Evolutionary conservation across 2,797 vertebrate species (phyloP), one percentile per base, ranked within the genome.

Genomic region (Oreortyx pictus): DNA sequence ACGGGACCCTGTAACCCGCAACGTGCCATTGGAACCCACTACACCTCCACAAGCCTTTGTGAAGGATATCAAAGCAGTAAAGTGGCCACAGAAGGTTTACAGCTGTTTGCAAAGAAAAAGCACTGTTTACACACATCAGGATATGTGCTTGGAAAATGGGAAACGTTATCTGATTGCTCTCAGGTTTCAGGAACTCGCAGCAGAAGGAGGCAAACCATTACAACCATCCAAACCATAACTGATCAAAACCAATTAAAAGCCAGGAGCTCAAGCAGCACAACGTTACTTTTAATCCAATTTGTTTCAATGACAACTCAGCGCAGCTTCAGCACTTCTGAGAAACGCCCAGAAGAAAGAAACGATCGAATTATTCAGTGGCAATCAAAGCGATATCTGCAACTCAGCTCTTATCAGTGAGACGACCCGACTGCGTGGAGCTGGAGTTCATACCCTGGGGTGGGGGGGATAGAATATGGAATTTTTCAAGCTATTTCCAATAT

Each of bases 221-320:
- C 41, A 90, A 59, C 39, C 39, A 41, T 14, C 13, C 39, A 41
- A 9, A 44, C 62, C 25, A 50, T 46, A 75, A 88, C 80, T 93
- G 65, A 86, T 70, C 91, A 71, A 87, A 88, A 24, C 64, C 64
- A 80, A 94, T 93, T 83, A 88, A 94, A 79, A 6, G 18, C 74
- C 25, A 2, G 4, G 2, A 92, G 87, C 67, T 80, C 9, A 9
- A 82, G 77, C 73, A 62, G 68, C 31, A 73, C 60, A 88, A 81
- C 0, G 35, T n/a, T 89, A 12, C 89, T 90, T 91, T 94, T 93
- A 95, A 97, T 90, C 90, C 95, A 92, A 93, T 96, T 93, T 81
- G 86, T 62, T 60, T 62, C 94, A 59, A 24, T 10, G 78, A 73
- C 88, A 86, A 94, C 49, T 2, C 82, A 75, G 84, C 50, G 31